Base-by-base conservation (phyloP, 2,888 invertebrate species). In the Geotrupes spiniger region DNA sequence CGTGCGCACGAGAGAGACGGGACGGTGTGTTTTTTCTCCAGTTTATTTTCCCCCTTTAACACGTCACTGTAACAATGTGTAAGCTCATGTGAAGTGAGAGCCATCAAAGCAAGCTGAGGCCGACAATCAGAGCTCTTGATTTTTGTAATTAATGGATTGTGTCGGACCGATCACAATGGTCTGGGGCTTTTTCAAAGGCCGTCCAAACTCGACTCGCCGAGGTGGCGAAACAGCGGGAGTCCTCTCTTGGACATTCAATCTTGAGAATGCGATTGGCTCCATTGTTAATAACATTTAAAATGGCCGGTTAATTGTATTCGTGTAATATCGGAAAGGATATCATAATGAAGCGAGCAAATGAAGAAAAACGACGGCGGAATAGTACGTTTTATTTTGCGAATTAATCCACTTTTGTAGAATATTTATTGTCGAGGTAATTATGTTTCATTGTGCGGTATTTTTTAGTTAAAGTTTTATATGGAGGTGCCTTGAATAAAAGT, bases 111-210 rank as follows among this genome's bases (percentile, higher is more conserved):
- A 42, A 46, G 53, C 51, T 51, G 55, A 49, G 49, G 43, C 53
- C 53, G 55, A 55, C 55, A 55, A 55, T 51, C 53, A 44, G 51
- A 53, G 46, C 56, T 55, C 56, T 56, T 51, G 56, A 56, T 56
- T 50, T 56, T 53, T 46, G 53, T 58, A 56, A 58, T 58, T 58
- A 58, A 58, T 58, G 58, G 58, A 56, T 41, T 44, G 36, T 50
- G 45, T 50, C 42, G 36, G 42, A 29, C 38, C 37, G 41, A 45
- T 36, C 42, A 45, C 45, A 45, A 49, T 45, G 45, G 36, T 49
- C 39, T 46, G 49, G 36, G 43, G 42, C 36, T 45, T 50, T 46
- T 50, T 41, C 41, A 42, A 46, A 36, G 45, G 45, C 45, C 33
- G 14, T 33, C 33, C 33, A 33, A 33, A 33, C 33, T 49, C 31